phyloP scores from a whole-genome alignment of 2,113 vertebrate genomes.

The Archilochus colubris region DNA sequence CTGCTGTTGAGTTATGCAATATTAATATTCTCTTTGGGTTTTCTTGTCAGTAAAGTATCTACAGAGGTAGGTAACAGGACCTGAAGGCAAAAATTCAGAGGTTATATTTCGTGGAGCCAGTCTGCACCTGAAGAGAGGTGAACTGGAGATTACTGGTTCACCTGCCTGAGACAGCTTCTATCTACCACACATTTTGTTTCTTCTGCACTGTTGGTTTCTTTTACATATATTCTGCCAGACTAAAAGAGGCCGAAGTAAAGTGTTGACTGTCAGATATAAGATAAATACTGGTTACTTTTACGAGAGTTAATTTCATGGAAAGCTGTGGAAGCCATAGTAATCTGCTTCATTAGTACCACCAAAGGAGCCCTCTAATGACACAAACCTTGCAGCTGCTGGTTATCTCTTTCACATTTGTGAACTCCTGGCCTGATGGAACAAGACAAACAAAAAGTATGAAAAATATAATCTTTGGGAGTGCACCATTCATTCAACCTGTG shows the following conservation, averaged over 20 bases:
- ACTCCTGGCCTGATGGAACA: background rate
- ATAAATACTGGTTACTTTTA: background rate
- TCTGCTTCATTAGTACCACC: background rate
- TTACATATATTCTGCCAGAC: background rate
- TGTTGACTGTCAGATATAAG: background rate
- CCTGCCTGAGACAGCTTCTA: background rate
- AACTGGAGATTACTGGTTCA: background rate
- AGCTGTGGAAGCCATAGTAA: background rate
- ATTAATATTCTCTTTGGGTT: background rate
- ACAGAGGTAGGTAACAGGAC: background rate
- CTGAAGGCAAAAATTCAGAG: background rate
- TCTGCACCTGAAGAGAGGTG: background rate
- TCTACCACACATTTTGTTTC: background rate
- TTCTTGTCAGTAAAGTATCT: background rate
- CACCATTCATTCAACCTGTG: background rate
- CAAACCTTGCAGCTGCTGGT: background rate
- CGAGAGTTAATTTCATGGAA: background rate
- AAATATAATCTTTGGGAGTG: background rate
- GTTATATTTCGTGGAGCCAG: background rate
- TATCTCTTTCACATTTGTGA: background rate
- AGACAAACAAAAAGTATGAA: background rate
- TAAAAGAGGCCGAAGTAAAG: background rate
- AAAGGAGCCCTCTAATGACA: background rate
- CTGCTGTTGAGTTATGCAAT: background rate
- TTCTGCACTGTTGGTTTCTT: background rate